These are phyloP conservation scores for Palythoa caribaeorum DNA, from an alignment of 92 coral and sea anemone genomes.

Conservation along the genomic window DNA sequence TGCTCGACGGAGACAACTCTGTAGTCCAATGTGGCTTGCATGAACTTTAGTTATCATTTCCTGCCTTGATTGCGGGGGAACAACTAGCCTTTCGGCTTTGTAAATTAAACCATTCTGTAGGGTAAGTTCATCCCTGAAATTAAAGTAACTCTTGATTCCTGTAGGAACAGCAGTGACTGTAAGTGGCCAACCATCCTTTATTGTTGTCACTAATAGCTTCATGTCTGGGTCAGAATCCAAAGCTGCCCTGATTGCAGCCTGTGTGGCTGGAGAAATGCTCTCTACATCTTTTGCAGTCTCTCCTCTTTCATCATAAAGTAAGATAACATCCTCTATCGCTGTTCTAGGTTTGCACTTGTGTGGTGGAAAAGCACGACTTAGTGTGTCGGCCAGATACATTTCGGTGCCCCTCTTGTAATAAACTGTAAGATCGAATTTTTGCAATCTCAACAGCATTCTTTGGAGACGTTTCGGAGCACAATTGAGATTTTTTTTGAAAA, in stretches of 20 bases:
- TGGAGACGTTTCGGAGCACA: conserved; percentile 54
- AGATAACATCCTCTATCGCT: background rate
- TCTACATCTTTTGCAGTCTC: background rate
- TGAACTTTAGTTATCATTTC: too few species aligned
- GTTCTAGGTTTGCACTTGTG: too few species aligned
- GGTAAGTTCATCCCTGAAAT: too few species aligned
- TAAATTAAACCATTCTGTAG: too few species aligned
- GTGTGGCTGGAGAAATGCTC: background rate
- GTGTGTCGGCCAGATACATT: background rate
- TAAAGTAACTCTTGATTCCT: background rate
- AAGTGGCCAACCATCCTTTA: background rate
- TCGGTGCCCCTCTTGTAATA: conserved; percentile 28
- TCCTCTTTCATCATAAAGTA: too few species aligned
- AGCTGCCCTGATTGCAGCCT: background rate
- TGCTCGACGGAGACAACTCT: background rate
- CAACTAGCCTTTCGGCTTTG: background rate
- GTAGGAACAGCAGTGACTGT: background rate
- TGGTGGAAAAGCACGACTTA: background rate
- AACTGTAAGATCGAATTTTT: conserved; percentile 31
- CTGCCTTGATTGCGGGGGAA: background rate
- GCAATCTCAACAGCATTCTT: conserved; percentile 51
- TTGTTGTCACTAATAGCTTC: too few species aligned
- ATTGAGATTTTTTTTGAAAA: conserved; percentile 3
- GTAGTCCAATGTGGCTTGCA: background rate
- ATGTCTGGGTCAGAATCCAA: background rate